A percentile compares a stretch with the other conserved stretches of the same genome.
These are phyloP conservation scores for Oreotragus oreotragus DNA, from an alignment of 2,113 vertebrate species.

Conservation along the genomic window DNA sequence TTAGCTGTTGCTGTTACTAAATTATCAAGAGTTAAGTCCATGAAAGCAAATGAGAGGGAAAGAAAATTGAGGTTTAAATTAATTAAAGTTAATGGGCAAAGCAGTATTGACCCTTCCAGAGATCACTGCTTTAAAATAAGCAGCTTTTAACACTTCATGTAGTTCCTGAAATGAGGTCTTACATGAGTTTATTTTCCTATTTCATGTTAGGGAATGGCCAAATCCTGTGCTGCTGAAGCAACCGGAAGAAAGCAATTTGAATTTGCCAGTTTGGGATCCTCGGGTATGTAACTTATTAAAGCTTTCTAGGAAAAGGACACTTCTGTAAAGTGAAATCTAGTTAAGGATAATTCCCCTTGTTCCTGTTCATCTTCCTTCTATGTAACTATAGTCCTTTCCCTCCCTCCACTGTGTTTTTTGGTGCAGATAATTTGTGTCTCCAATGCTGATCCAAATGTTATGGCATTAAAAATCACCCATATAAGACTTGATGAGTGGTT, in stretches of 20 bases:
- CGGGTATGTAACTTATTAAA: slow-evolving; percentile 83
- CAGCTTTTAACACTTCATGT: slow-evolving; percentile 4
- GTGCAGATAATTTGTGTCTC: background rate
- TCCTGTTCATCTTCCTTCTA: background rate
- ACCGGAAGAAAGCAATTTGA: slow-evolving; percentile 95
- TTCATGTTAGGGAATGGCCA: slow-evolving; percentile 92
- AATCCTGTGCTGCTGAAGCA: slow-evolving; percentile 96
- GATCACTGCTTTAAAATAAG: slow-evolving; percentile 7
- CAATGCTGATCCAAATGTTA: slow-evolving; percentile 31
- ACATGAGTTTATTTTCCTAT: background rate
- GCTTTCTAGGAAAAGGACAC: background rate
- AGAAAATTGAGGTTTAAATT: background rate
- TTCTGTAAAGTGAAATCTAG: background rate
- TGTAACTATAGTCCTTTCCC: background rate
- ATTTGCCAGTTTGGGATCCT: slow-evolving; percentile 97
- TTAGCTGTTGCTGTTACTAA: background rate
- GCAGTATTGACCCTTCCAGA: background rate
- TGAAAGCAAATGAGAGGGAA: slow-evolving; percentile 37
- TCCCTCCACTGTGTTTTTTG: background rate
- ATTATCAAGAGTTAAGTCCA: background rate
- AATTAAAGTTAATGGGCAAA: background rate
- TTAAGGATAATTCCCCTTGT: background rate
- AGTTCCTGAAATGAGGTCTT: background rate
- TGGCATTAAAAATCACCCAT: slow-evolving; percentile 4
- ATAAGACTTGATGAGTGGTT: background rate